Percentiles rank a stretch among this genome's conserved stretches.
Conservation (phyloP, 2,113 vertebrate genomes). For the Paramormyrops kingsleyae region DNA sequence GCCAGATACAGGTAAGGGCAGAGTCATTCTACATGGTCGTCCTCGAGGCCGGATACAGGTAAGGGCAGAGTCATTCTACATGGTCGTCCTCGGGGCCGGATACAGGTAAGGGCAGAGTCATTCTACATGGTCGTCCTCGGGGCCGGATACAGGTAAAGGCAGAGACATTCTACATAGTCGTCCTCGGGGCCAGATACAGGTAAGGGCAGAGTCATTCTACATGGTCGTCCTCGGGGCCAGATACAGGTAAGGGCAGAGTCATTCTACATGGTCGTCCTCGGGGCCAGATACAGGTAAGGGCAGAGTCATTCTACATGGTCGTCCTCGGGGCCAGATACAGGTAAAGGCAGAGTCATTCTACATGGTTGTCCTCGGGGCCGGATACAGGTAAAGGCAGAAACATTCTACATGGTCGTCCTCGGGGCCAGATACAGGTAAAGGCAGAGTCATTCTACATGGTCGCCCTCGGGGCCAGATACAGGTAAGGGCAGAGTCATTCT, state of each 20-base stretch:
- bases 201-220: not conserved
- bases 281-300: not conserved
- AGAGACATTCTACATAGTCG: not conserved
- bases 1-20: too few relatives aligned
- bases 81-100: not conserved
- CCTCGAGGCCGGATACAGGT: not conserved
- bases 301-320: too few relatives aligned
- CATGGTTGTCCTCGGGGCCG: not conserved
- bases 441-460: too few relatives aligned
- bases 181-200: not conserved
- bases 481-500: too few relatives aligned
- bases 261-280: too few relatives aligned
- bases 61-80: not conserved
- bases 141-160: not conserved
- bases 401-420: not conserved
- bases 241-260: not conserved
- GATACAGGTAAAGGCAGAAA: not conserved
- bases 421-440: not conserved
- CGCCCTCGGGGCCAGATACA: not conserved
- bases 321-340: not conserved
- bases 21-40: too few relatives aligned
- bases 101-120: not conserved
- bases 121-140: too few relatives aligned
- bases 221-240: not conserved
- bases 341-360: not conserved